Percentiles rank a stretch among this genome's conserved stretches.
Evolutionary conservation across 2,113 vertebrate genomes (phyloP).

Genomic region (Toxotes chatareus): DNA sequence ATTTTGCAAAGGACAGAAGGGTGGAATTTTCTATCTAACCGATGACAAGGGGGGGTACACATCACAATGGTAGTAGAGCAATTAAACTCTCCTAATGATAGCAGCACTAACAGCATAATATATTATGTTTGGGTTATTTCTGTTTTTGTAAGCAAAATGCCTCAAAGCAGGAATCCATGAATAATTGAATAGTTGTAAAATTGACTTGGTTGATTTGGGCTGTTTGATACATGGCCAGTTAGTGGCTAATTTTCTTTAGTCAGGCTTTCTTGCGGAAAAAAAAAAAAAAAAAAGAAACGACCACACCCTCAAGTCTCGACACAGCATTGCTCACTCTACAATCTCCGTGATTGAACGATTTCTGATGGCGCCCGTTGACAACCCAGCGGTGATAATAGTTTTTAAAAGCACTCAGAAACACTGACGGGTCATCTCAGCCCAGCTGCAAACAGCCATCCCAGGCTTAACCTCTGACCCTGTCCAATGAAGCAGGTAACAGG

Average conservation of each 20-base stretch:
- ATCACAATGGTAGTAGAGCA: conserved; percentile 19
- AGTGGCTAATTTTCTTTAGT: conserved; percentile 43
- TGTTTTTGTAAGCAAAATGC: conserved; percentile 54
- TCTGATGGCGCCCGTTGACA: conserved; percentile 52
- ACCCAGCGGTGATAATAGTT: conserved; percentile 68
- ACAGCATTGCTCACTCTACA: neutral
- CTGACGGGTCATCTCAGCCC: conserved; percentile 48
- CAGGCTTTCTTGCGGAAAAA: conserved; percentile 16
- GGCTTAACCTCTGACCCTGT: conserved; percentile 72
- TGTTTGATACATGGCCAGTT: conserved; percentile 37
- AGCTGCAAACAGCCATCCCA: conserved; percentile 49
- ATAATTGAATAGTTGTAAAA: conserved; percentile 63
- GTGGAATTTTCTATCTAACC: conserved; percentile 58
- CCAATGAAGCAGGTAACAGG: conserved; percentile 82
- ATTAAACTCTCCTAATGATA: conserved; percentile 54
- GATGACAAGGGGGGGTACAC: conserved; percentile 34
- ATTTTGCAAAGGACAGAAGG: conserved; percentile 49
- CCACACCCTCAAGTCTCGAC: conserved; percentile 53
- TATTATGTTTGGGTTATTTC: conserved; percentile 39
- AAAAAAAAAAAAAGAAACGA: neutral
- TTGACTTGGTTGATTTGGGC: conserved; percentile 43
- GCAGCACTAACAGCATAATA: conserved; percentile 30
- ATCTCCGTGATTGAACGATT: conserved; percentile 46
- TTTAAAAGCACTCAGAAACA: conserved; percentile 72
- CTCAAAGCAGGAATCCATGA: conserved; percentile 60